Base-by-base conservation (phyloP, 2,113 vertebrate genomes). In the Sapajus apella region DNA sequence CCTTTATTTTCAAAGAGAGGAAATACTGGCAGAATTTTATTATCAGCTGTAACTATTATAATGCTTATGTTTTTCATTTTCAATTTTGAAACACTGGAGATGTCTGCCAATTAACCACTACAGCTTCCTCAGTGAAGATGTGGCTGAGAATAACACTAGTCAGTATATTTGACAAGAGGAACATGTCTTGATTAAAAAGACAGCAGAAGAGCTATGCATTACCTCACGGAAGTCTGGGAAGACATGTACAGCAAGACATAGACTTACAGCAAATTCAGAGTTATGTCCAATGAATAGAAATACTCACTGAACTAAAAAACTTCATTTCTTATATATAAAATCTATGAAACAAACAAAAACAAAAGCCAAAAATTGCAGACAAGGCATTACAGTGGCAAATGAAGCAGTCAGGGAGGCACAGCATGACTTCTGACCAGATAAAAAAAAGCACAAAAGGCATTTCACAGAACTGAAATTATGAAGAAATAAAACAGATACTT, bases 381-480 rank as follows among this genome's bases (percentile, higher is more conserved):
- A 1, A 88, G 95, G 70, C 84, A 61, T 90, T 95, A 61, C 56
- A 93, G 11, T 98, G 92, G 97, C 92, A 98, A 98, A 98, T 93
- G 88, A 97, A 92, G 56, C 80, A 96, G 73, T 92, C 56, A 68
- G 72, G 90, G 75, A 82, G 40, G 64, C 30, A 95, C 83, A 25
- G 52, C 79, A 20, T 40, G 35, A 25, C 7, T 10, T 86, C 77
- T 96, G 75, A 90, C n/a, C 47, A 92, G 97, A 96, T 45, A 37
- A 93, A 45, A 98, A 98, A 98, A 97, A 97, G 79, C 64, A 88
- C 73, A 68, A 73, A 80, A 79, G 91, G 30, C 18, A 12, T 97
- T 97, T 75, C 87, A 96, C 73, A 96, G 96, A 94, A 86, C 90
- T 96, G 91, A 97, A 98, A 98, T 98, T 96, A 95, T 82, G 87